Evolutionary conservation across 2,888 invertebrate genomes (phyloP).

Genomic region (Onchidella celtica): DNA sequence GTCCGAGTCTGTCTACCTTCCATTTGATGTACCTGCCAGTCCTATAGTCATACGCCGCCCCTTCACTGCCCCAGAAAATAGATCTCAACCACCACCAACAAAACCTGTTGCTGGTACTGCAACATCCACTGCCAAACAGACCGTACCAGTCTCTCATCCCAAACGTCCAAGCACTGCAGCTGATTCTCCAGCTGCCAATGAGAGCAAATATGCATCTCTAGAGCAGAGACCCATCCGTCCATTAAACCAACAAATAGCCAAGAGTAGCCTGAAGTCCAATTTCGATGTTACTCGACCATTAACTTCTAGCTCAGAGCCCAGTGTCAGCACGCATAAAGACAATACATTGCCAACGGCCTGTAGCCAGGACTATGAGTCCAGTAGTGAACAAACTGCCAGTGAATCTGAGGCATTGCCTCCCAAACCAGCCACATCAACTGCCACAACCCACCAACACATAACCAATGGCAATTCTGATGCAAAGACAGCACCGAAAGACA

Average conservation of each 20-base stretch:
- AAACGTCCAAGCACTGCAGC: conserved; percentile 30
- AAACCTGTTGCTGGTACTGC: background rate
- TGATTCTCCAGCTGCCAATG: conserved; percentile 24
- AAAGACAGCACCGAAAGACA: conserved; percentile 37
- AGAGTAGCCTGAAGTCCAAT: conserved; percentile 60
- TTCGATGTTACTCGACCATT: conserved; percentile 66
- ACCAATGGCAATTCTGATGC: background rate
- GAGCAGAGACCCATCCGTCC: conserved; percentile 71
- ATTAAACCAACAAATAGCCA: conserved; percentile 64
- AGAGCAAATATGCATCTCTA: conserved; percentile 64
- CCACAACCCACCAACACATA: background rate
- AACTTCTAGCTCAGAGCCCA: conserved; percentile 65
- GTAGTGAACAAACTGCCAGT: conserved; percentile 61
- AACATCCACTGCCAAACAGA: background rate
- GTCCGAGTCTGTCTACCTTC: conserved; percentile 77
- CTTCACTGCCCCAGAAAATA: conserved; percentile 62
- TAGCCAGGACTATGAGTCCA: conserved; percentile 71
- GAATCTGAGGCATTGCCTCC: conserved; percentile 48
- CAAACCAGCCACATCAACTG: background rate
- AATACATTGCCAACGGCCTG: conserved; percentile 62
- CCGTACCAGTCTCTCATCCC: background rate
- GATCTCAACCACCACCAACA: background rate
- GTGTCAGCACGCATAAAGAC: conserved; percentile 62
- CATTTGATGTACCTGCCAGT: conserved; percentile 60
- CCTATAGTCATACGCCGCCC: conserved; percentile 58